These are phyloP conservation scores for Xenopus tropicalis DNA, from an alignment of 2,113 vertebrate genomes.

Conservation along the genomic window DNA sequence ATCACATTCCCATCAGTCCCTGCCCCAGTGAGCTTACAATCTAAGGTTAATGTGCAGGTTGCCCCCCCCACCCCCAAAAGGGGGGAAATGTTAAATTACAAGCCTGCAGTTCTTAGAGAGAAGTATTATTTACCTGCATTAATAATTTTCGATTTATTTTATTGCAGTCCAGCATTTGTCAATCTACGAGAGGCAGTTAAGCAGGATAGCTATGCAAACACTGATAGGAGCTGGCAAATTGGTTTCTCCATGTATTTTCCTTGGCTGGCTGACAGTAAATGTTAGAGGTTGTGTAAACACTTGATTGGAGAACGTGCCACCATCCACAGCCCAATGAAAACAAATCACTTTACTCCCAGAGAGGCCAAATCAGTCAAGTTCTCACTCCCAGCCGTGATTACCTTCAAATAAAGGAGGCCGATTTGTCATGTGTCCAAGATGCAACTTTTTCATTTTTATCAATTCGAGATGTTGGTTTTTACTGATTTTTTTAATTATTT, in stretches of 20 bases:
- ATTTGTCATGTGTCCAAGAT: constrained; percentile 3
- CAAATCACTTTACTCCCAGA: neutral
- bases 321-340: constrained; percentile 3
- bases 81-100: too few species aligned
- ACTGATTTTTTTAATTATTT: constrained; percentile 5
- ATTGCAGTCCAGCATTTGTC: neutral
- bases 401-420: neutral
- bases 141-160: neutral
- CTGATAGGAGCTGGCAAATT: neutral
- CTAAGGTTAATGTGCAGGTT: too few species aligned
- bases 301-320: constrained; percentile 3
- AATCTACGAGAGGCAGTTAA: neutral
- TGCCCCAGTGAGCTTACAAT: too few species aligned
- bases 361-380: neutral
- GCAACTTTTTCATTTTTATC: neutral
- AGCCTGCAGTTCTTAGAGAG: too few species aligned
- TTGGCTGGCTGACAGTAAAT: constrained; percentile 12
- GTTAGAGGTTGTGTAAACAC: constrained; percentile 31
- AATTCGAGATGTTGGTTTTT: too few species aligned
- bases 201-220: neutral
- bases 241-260: constrained; percentile 11
- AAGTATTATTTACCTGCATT: too few species aligned
- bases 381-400: neutral
- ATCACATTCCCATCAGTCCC: too few species aligned
- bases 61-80: too few species aligned